Base-by-base conservation (phyloP, 1,140 invertebrate genomes). In the Prorops nasuta region DNA sequence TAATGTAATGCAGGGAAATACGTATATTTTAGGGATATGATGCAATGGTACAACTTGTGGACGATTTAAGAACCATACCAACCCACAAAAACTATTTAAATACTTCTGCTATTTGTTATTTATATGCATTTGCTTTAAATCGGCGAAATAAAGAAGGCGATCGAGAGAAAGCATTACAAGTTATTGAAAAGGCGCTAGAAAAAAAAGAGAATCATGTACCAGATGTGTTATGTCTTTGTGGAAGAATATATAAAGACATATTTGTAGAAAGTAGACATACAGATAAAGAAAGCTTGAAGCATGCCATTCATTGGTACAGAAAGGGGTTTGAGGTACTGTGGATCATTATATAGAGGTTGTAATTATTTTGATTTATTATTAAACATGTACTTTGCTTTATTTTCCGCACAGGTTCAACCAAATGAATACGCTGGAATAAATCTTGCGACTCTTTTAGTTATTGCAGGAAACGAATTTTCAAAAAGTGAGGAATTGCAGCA, bases 381-480 rank as follows among this genome's bases (percentile, higher is more conserved):
- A 32, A 18, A 42, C 16, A 49, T 20, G 17, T 43, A 6, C 32
- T 18, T 20, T 40, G 44, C n/a, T 34, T 12, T 9, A 36, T 35
- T n/a, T 45, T 58, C 52, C 32, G 20, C 10, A 20, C 18, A 89
- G 72, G 89, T 98, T 24, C 96, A 98, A 68, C 96, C 96, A 2
- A 98, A 99, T 77, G 96, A 98, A 80, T 99, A 98, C 80, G 96
- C 96, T 16, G 97, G 96, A 24, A 98, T 99, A 50, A 99, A 99
- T 82, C 81, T 99, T 58, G 97, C 97, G 17, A 99, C 97, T 12
- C 78, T 99, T 15, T 79, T 99, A 22, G 95, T 98, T n/a, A 96
- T 98, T 63, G 92, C 89, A 60, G 98, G 97, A 24, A 94, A 97
- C 77, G 91, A 96, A 67, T 96, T 98, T 71, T 88, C 88, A 34